Evolutionary conservation across 2,797 vertebrate genomes (phyloP).

Genomic region (Chrysocyon brachyurus): DNA sequence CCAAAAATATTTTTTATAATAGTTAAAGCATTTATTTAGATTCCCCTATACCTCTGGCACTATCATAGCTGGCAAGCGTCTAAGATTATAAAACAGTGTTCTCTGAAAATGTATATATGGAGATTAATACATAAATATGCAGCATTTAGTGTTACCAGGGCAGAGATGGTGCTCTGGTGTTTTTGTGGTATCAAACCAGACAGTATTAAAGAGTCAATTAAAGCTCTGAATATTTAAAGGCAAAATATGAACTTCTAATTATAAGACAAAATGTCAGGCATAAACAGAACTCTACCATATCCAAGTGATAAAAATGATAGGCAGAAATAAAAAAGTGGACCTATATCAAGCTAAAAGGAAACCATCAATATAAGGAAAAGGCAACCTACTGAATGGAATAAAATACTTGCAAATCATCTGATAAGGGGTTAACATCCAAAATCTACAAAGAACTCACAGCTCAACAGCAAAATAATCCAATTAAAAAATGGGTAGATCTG

Average conservation of each 20-base stretch:
- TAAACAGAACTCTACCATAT: not conserved
- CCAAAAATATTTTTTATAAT: not conserved
- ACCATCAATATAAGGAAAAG: not conserved
- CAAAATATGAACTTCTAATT: not conserved
- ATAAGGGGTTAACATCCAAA: not conserved
- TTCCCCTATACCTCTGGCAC: not conserved
- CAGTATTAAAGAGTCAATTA: not conserved
- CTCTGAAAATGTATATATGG: not conserved
- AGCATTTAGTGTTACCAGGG: not conserved
- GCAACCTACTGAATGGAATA: not conserved
- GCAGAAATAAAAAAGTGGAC: not conserved
- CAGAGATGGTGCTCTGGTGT: not conserved
- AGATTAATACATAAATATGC: not conserved
- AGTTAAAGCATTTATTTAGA: not conserved
- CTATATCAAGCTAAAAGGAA: not conserved
- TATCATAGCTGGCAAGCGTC: not conserved
- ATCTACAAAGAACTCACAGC: not conserved
- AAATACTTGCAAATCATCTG: not conserved
- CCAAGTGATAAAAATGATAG: not conserved
- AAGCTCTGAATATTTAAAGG: constrained; percentile 32
- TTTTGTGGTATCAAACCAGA: not conserved
- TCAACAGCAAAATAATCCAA: not conserved
- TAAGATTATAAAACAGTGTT: not conserved
- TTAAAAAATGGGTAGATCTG: not conserved
- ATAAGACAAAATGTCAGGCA: not conserved